A percentile compares a stretch with the other conserved stretches of the same genome.
Evolutionary conservation across 2,888 invertebrate species (phyloP).

Genomic region (Abrostola tripartita): DNA sequence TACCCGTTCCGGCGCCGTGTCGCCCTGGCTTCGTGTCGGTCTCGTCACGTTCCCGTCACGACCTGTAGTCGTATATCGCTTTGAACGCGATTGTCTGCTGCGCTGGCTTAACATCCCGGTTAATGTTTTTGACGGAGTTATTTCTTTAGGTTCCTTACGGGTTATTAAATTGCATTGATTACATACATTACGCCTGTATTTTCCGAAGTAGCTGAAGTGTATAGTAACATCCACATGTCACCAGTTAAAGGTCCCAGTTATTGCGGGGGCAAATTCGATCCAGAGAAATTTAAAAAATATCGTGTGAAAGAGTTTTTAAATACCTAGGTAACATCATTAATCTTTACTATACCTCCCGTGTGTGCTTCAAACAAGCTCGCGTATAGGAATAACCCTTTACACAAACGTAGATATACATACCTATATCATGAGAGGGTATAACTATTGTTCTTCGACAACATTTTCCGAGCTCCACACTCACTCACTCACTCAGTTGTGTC

Average conservation of each 20-base stretch:
- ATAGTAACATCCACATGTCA: not conserved
- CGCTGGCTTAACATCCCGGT: too few species aligned
- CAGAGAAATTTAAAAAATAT: not conserved
- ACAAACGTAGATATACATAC: too few species aligned
- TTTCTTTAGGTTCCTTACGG: too few species aligned
- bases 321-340: too few species aligned
- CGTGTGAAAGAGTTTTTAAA: too few species aligned
- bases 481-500: not conserved
- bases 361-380: too few species aligned
- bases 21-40: not conserved
- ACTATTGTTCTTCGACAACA: not conserved
- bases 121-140: too few species aligned
- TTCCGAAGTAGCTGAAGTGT: not conserved
- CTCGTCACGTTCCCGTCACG: not conserved
- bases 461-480: not conserved
- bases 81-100: not conserved
- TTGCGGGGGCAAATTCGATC: too few species aligned
- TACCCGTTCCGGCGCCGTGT: constrained; percentile 7
- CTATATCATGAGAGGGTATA: not conserved
- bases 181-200: too few species aligned
- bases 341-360: too few species aligned
- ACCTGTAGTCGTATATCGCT: not conserved
- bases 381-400: too few species aligned
- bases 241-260: not conserved
- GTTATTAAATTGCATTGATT: too few species aligned